phyloP scores from a whole-genome alignment of 2,797 vertebrate species.

The Sebastes alutus region DNA sequence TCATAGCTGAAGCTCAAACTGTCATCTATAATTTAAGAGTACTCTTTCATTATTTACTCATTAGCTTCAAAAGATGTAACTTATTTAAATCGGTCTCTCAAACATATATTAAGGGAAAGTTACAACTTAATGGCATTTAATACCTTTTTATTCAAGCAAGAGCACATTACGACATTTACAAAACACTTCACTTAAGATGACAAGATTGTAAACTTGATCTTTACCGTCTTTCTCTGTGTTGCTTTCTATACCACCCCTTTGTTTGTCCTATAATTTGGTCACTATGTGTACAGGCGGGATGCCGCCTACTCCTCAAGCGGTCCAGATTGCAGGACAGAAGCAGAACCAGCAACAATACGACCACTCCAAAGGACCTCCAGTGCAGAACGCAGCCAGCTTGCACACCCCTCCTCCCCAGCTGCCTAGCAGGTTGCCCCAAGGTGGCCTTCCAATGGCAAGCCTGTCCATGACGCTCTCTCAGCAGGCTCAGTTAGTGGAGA shows the following conservation, averaged over 20 bases:
- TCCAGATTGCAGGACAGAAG: constrained; percentile 88
- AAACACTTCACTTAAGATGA: constrained; percentile 6
- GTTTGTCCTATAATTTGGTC: constrained; percentile 69
- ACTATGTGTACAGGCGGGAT: constrained; percentile 85
- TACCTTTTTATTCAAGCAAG: neutral
- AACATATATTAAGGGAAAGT: constrained; percentile 53
- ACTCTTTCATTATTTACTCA: constrained; percentile 13
- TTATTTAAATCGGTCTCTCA: constrained; percentile 57
- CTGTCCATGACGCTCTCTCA: constrained; percentile 87
- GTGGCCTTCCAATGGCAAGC: constrained; percentile 79
- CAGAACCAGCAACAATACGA: constrained; percentile 90
- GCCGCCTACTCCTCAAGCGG: constrained; percentile 84
- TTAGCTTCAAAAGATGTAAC: constrained; percentile 13
- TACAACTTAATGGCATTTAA: constrained; percentile 18
- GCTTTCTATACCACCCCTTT: constrained; percentile 58
- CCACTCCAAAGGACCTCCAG: constrained; percentile 92
- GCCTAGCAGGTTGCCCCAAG: constrained; percentile 84
- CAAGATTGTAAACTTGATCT: constrained; percentile 12
- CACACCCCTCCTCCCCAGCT: constrained; percentile 92
- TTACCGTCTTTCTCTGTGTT: constrained; percentile 54
- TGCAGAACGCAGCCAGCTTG: constrained; percentile 92
- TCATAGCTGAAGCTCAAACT: constrained; percentile 57
- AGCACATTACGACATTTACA: constrained; percentile 7
- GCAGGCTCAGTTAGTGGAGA: constrained; percentile 86
- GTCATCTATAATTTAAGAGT: constrained; percentile 25